Evolutionary conservation across 53 echinoderm and acorn worm genomes (phyloP).

Genomic region (Paelopatides confundens): DNA sequence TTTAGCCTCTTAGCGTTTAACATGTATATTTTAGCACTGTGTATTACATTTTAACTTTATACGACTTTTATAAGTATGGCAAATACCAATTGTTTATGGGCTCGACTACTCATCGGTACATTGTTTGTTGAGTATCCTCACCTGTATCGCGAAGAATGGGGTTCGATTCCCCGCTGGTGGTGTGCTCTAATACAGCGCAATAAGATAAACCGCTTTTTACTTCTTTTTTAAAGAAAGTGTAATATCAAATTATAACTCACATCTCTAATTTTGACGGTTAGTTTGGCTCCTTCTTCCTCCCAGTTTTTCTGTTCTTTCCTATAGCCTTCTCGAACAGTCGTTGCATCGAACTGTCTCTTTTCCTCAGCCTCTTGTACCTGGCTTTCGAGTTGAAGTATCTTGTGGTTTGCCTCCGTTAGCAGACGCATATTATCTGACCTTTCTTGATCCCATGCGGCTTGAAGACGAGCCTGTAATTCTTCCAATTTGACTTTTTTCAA

Average conservation of each 20-base stretch:
- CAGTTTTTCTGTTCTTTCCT: slow-evolving; percentile 72
- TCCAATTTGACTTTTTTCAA: slow-evolving; percentile 93
- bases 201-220: no score
- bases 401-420: slow-evolving; percentile 89
- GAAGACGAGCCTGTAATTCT: slow-evolving; percentile 85
- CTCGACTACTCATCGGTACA: no score
- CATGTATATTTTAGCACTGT: no score
- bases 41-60: no score
- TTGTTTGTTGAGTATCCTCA: no score
- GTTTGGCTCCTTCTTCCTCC: slow-evolving; percentile 75
- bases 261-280: slow-evolving; percentile 69
- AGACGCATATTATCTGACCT: slow-evolving; percentile 87
- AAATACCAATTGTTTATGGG: no score
- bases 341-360: slow-evolving; percentile 72
- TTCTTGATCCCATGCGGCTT: slow-evolving; percentile 92
- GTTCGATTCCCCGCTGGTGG: background rate
- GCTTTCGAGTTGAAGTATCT: slow-evolving; percentile 79
- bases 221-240: no score
- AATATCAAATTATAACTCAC: slow-evolving; percentile 33
- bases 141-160: no score
- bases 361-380: slow-evolving; percentile 73
- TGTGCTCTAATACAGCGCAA: no score
- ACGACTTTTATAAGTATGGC: no score
- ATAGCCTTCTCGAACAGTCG: slow-evolving; percentile 69
- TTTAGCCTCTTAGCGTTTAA: no score